Conservation (phyloP, 2,113 vertebrate species). For the Alosa alosa region DNA sequence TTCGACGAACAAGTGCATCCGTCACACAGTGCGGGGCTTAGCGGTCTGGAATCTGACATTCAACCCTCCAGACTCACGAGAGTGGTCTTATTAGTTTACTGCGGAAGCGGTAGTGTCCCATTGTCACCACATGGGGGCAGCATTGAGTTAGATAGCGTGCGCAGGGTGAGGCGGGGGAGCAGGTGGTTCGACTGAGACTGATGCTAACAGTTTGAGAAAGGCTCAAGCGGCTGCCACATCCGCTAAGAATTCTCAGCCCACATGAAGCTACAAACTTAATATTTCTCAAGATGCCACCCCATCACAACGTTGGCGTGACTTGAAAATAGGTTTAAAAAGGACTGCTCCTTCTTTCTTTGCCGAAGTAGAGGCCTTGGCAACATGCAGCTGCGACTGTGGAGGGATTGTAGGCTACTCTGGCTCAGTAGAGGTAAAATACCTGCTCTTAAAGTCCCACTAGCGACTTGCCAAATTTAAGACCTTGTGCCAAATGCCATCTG, state of each 20-base stretch:
- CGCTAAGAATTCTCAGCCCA: constrained; percentile 51
- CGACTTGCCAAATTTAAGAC: not conserved
- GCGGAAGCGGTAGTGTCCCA: constrained; percentile 14
- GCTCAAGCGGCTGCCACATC: constrained; percentile 61
- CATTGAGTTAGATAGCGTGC: constrained; percentile 41
- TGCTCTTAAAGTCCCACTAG: not conserved
- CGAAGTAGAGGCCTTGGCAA: not conserved
- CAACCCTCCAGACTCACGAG: not conserved
- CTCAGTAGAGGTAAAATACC: not conserved
- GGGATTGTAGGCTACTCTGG: not conserved
- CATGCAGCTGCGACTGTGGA: not conserved
- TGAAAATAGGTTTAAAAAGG: not conserved
- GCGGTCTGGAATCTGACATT: not conserved
- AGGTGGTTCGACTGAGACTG: constrained; percentile 56
- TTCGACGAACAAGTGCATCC: not conserved
- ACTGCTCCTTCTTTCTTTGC: not conserved
- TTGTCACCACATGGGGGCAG: constrained; percentile 58
- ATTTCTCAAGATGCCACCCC: constrained; percentile 49
- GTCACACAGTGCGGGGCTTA: not conserved
- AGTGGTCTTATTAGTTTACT: not conserved
- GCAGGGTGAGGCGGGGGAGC: constrained; percentile 19
- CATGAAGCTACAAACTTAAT: constrained; percentile 43
- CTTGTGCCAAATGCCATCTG: not conserved
- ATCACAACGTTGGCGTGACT: not conserved
- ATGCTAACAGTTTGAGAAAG: constrained; percentile 46